phyloP scores from a whole-genome alignment of 2,888 invertebrate species.

The Dicyrtoma fusca region DNA sequence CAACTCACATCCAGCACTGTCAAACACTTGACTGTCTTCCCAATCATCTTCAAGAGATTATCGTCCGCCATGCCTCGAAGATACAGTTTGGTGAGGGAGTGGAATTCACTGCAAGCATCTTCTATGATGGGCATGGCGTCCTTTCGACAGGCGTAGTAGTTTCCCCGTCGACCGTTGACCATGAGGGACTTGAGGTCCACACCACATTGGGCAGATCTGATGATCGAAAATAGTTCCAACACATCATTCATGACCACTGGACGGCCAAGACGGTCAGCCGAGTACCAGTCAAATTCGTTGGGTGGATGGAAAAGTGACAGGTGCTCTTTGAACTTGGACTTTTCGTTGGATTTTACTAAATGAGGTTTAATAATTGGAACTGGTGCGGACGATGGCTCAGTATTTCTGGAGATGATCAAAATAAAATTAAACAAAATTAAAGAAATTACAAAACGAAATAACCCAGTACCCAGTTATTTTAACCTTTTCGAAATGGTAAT shows the following conservation, averaged over 20 bases:
- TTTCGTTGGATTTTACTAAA: too few species aligned
- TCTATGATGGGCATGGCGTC: not conserved
- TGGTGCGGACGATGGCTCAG: too few species aligned
- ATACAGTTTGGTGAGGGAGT: slow-evolving; percentile 5
- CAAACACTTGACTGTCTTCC: not conserved
- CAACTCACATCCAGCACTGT: slow-evolving; percentile 8
- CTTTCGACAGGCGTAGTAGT: not conserved
- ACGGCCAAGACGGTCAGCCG: slow-evolving; percentile 19
- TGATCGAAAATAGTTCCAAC: slow-evolving; percentile 8
- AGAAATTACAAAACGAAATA: too few species aligned
- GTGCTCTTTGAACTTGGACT: not conserved
- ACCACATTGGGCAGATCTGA: slow-evolving; percentile 2
- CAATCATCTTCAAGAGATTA: slow-evolving; percentile 15
- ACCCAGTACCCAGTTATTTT: too few species aligned
- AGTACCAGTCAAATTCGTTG: slow-evolving; percentile 8
- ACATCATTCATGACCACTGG: slow-evolving; percentile 7
- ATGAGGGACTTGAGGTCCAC: not conserved
- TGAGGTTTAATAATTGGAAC: too few species aligned
- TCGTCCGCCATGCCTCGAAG: slow-evolving; percentile 30
- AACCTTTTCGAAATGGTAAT: too few species aligned
- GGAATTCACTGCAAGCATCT: not conserved
- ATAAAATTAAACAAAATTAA: too few species aligned
- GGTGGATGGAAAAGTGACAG: not conserved
- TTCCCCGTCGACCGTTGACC: slow-evolving; percentile 7
- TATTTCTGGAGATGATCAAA: too few species aligned